phyloP scores from a whole-genome alignment of 2,888 invertebrate genomes.

The Clunio marinus region DNA sequence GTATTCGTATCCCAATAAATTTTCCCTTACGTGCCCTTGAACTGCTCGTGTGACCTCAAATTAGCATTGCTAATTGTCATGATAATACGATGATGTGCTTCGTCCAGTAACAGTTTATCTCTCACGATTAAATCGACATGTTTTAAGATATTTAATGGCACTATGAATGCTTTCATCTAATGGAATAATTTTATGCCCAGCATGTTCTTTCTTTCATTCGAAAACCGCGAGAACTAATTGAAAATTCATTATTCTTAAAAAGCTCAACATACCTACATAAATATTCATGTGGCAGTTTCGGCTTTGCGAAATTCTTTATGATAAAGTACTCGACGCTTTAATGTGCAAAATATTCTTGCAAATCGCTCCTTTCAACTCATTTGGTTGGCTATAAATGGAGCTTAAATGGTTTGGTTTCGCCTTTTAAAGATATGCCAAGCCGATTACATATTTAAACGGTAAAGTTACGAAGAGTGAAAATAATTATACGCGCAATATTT shows the following conservation, averaged over 20 bases:
- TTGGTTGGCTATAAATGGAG: too few species aligned
- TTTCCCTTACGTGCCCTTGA: background rate
- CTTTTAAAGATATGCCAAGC: too few species aligned
- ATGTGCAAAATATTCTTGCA: background rate
- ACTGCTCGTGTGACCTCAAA: background rate
- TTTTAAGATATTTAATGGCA: background rate
- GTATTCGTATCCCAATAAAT: background rate
- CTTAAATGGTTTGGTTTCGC: too few species aligned
- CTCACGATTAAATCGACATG: conserved; percentile 9
- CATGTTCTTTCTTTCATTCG: background rate
- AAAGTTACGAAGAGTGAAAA: background rate
- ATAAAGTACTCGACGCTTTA: too few species aligned
- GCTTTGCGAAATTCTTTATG: too few species aligned
- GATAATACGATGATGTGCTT: background rate
- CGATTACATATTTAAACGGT: background rate
- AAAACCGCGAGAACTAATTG: background rate
- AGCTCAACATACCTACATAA: background rate
- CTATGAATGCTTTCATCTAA: background rate
- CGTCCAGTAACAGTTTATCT: background rate
- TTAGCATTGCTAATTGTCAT: conserved; percentile 10
- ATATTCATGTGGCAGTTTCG: too few species aligned
- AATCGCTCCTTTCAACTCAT: background rate
- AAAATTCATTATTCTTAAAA: conserved; percentile 12
- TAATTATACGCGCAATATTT: background rate
- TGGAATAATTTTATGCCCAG: background rate